A percentile compares a stretch with the other conserved stretches of the same genome.
phyloP scores from a whole-genome alignment of 2,888 invertebrate species.

The Cosmia trapezina region DNA sequence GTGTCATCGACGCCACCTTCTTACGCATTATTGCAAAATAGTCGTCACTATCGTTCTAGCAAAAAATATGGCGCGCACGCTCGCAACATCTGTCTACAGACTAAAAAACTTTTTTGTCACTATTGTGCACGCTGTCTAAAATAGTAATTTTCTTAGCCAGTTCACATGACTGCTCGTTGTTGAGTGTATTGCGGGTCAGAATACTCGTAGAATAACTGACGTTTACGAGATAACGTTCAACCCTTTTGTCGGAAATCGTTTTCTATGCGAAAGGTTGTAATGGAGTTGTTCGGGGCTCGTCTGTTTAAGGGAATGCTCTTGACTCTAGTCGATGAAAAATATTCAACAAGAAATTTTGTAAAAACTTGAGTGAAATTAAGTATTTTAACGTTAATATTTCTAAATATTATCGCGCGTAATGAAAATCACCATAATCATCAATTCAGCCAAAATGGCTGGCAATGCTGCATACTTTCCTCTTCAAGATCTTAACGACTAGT shows the following conservation, averaged over 20 bases:
- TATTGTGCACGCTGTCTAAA: constrained; percentile 38
- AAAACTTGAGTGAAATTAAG: background rate
- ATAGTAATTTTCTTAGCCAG: constrained; percentile 69
- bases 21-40: no score
- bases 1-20: no score
- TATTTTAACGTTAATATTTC: background rate
- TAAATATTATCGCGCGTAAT: background rate
- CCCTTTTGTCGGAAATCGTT: constrained; percentile 50
- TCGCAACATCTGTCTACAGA: background rate
- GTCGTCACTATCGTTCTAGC: no score
- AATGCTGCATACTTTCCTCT: background rate
- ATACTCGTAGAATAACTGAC: constrained; percentile 54
- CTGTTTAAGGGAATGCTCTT: background rate
- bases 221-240: constrained; percentile 58
- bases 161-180: constrained; percentile 64
- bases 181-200: constrained; percentile 47
- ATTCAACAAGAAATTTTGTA: no score
- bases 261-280: constrained; percentile 40
- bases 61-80: background rate
- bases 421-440: background rate
- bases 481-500: background rate
- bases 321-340: background rate
- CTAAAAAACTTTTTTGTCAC: background rate
- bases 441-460: background rate
- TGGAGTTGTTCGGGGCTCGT: constrained; percentile 31